Conservation (phyloP, 2,113 vertebrate species). For the Meleagris gallopavo region DNA sequence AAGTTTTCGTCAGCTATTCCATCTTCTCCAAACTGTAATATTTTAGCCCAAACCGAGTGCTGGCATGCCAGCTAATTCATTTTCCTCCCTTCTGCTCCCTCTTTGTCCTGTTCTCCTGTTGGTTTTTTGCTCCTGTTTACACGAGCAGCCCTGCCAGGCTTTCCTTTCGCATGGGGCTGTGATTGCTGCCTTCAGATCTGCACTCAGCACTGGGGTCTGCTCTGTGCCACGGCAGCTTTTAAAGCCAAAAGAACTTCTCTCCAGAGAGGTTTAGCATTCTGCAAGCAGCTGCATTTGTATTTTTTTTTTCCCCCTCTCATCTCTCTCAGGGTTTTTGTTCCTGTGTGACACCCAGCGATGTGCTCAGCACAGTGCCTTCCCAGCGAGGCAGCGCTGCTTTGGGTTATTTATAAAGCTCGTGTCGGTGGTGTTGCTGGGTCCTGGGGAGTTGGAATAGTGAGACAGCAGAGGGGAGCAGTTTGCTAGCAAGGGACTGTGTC, state of each 20-base stretch:
- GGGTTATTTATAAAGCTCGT: background rate
- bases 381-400: background rate
- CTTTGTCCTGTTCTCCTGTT: background rate
- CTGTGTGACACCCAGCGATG: background rate
- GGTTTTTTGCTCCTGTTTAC: background rate
- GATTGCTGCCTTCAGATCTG: rapidly evolving
- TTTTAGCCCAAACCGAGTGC: background rate
- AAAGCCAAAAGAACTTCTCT: background rate
- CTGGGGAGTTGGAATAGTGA: background rate
- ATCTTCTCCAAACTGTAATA: background rate
- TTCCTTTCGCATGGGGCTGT: background rate
- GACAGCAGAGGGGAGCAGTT: background rate
- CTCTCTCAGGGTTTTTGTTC: background rate
- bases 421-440: background rate
- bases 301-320: background rate
- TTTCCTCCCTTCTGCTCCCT: background rate
- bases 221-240: background rate
- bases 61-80: rapidly evolving
- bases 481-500: background rate
- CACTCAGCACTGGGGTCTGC: background rate
- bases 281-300: background rate
- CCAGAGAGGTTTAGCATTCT: background rate
- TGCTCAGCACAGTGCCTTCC: background rate
- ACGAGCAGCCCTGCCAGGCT: background rate
- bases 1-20: background rate